Conservation (phyloP, 2,113 vertebrate species). For the Lophura nycthemera region DNA sequence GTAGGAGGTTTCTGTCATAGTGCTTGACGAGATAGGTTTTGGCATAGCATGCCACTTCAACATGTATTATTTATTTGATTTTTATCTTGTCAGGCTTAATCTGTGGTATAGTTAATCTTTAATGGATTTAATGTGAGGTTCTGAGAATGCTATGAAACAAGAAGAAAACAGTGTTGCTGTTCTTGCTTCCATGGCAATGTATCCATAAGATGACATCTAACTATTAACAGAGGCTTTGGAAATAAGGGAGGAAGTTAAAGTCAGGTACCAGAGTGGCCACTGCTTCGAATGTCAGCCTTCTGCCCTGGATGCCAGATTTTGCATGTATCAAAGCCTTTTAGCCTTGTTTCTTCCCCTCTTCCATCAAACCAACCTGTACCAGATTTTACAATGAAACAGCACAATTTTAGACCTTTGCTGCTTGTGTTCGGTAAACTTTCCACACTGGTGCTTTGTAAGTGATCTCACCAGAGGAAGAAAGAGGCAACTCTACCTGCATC, state of each 20-base stretch:
- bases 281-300: background rate
- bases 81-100: conserved; percentile 41
- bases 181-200: rapidly evolving
- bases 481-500: rapidly evolving
- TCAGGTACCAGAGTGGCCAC: background rate
- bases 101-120: conserved; percentile 21
- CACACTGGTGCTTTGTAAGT: background rate
- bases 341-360: background rate
- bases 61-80: conserved; percentile 37
- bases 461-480: background rate
- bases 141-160: background rate
- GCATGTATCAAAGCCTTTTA: background rate
- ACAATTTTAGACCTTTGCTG: background rate
- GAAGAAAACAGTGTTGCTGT: background rate
- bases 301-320: background rate
- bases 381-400: background rate
- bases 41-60: background rate
- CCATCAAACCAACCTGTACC: background rate
- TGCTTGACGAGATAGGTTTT: conserved; percentile 18
- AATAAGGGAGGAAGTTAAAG: background rate
- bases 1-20: rapidly evolving
- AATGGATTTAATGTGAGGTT: background rate
- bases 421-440: rapidly evolving
- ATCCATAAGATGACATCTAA: background rate
- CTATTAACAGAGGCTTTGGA: rapidly evolving